Evolutionary conservation across 2,888 invertebrate species (phyloP).

Genomic region (Pachydiplax longipennis): DNA sequence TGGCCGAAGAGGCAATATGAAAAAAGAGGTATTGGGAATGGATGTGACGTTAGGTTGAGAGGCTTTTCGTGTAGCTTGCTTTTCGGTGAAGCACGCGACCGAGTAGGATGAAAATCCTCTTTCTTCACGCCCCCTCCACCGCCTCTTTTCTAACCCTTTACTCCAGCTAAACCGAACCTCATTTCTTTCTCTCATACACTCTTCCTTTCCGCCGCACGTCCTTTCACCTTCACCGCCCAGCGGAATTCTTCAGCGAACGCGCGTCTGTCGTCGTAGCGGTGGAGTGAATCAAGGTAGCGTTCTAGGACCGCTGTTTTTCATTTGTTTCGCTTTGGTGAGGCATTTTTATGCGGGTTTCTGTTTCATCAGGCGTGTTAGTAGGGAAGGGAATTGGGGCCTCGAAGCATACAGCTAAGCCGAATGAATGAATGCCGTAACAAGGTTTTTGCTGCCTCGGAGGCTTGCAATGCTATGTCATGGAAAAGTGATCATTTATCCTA

Average conservation of each 20-base stretch:
- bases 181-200: not conserved
- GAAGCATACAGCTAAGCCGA: not conserved
- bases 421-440: too few relatives aligned
- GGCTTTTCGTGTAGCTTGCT: not conserved
- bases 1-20: not conserved
- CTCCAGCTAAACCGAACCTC: not conserved
- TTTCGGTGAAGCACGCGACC: conserved; percentile 7
- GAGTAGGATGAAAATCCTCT: conserved; percentile 7
- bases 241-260: not conserved
- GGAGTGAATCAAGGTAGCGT: not conserved
- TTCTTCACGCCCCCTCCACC: not conserved
- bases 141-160: not conserved
- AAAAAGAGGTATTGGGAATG: not conserved
- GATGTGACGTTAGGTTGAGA: conserved; percentile 26
- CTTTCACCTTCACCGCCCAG: not conserved
- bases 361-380: not conserved
- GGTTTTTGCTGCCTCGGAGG: too few relatives aligned
- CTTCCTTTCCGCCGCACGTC: not conserved
- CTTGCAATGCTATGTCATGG: too few relatives aligned
- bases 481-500: too few relatives aligned
- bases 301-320: conserved; percentile 16
- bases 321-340: not conserved
- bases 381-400: not conserved
- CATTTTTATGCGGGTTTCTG: not conserved
- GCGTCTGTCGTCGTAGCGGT: not conserved